A percentile compares a stretch with the other conserved stretches of the same genome.
Conservation (phyloP, 2,888 invertebrate genomes). For the Spatulosminthurus flaviceps region DNA sequence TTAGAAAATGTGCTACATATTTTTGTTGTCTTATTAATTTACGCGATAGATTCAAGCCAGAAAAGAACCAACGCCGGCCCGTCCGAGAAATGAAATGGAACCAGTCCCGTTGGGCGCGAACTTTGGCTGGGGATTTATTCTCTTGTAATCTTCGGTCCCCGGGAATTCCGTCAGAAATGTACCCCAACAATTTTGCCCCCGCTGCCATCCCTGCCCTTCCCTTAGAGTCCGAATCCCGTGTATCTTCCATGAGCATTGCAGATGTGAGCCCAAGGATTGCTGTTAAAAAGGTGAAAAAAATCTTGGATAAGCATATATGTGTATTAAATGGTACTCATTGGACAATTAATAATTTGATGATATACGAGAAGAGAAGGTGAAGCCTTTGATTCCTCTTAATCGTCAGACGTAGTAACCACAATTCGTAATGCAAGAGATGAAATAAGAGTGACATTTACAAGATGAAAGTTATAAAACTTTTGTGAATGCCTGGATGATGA, state of each 20-base stretch:
- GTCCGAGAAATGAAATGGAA: constrained; percentile 61
- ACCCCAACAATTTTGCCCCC: constrained; percentile 52
- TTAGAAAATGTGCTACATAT: too few species aligned
- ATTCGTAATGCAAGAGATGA: too few species aligned
- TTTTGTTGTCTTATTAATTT: background rate
- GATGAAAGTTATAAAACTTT: too few species aligned
- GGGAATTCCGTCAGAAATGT: constrained; percentile 46
- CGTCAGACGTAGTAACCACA: too few species aligned
- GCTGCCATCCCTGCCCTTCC: constrained; percentile 52
- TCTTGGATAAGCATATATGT: too few species aligned
- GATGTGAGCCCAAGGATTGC: constrained; percentile 69
- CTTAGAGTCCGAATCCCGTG: constrained; percentile 60
- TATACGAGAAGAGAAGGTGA: background rate
- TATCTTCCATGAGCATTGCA: constrained; percentile 65
- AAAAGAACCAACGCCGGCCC: constrained; percentile 58
- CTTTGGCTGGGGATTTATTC: constrained; percentile 61
- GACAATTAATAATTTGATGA: background rate
- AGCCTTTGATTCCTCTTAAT: too few species aligned
- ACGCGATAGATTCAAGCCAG: constrained; percentile 62
- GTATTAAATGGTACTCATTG: too few species aligned
- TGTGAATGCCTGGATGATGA: too few species aligned
- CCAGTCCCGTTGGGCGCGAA: constrained; percentile 45
- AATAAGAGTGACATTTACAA: too few species aligned
- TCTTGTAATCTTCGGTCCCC: constrained; percentile 53
- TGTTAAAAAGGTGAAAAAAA: constrained; percentile 65